A percentile compares a stretch with the other conserved stretches of the same genome.
phyloP scores from a whole-genome alignment of 1,140 invertebrate genomes.

The Neotoxoptera formosana region DNA sequence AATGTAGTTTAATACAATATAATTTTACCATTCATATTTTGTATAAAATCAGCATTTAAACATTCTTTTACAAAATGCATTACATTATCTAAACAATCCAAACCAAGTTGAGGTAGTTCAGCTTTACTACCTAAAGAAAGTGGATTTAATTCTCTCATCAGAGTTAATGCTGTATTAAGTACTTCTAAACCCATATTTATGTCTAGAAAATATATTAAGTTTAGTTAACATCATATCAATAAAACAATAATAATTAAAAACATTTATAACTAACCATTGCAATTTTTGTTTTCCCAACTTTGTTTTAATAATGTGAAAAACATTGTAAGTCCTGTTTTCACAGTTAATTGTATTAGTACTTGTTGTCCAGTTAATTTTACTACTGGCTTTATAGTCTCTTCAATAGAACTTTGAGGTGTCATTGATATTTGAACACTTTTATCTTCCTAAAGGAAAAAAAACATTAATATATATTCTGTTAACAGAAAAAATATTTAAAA shows the following conservation, averaged over 20 bases:
- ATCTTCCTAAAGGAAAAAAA: conserved; percentile 34
- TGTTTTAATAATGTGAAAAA: conserved; percentile 71
- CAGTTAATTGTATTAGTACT: conserved; percentile 72
- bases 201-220: conserved; percentile 32
- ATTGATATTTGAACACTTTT: conserved; percentile 55
- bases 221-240: not conserved
- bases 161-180: conserved; percentile 68
- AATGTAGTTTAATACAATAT: conserved; percentile 1
- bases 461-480: not conserved
- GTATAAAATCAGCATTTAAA: conserved; percentile 64
- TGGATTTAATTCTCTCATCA: conserved; percentile 69
- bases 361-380: conserved; percentile 65
- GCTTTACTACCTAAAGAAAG: conserved; percentile 71
- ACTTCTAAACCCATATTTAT: conserved; percentile 64
- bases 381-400: conserved; percentile 26
- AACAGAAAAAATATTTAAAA: not conserved
- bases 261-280: conserved; percentile 58
- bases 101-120: conserved; percentile 69
- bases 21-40: conserved; percentile 65
- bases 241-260: not conserved
- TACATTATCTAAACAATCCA: conserved; percentile 68
- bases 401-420: conserved; percentile 44
- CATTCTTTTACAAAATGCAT: conserved; percentile 69
- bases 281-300: conserved; percentile 67
- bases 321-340: conserved; percentile 71